Evolutionary conservation across 2,888 invertebrate species (phyloP).

Genomic region (Therioaphis trifolii): DNA sequence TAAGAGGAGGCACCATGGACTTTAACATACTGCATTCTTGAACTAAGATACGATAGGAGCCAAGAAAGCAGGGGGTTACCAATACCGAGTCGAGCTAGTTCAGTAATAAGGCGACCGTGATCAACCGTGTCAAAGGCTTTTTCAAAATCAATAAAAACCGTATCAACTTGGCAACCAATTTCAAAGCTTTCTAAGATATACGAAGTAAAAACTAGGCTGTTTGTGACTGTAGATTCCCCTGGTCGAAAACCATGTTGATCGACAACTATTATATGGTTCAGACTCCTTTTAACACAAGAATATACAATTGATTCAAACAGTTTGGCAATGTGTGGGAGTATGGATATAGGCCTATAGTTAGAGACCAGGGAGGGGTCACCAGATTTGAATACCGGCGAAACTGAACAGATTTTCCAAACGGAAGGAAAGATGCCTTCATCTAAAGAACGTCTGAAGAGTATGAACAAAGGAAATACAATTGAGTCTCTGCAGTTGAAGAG

Average conservation of each 20-base stretch:
- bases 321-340: too few species aligned
- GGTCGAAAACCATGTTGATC: neutral
- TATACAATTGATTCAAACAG: neutral
- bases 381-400: too few species aligned
- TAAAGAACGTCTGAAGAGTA: too few species aligned
- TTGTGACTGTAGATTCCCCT: neutral
- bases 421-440: too few species aligned
- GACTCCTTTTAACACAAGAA: neutral
- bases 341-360: too few species aligned
- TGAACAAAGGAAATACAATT: too few species aligned
- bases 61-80: neutral
- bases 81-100: neutral
- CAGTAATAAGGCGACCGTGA: neutral
- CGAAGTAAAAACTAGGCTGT: neutral
- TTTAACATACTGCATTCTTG: constrained; percentile 1
- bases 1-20: neutral
- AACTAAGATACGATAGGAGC: neutral
- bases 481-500: too few species aligned
- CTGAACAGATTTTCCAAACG: too few species aligned
- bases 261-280: neutral
- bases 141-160: neutral
- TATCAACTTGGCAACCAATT: neutral
- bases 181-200: constrained; percentile 11
- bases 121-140: constrained; percentile 1
- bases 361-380: too few species aligned